Conservation (phyloP, 2,888 invertebrate genomes). For the Unio pictorum region DNA sequence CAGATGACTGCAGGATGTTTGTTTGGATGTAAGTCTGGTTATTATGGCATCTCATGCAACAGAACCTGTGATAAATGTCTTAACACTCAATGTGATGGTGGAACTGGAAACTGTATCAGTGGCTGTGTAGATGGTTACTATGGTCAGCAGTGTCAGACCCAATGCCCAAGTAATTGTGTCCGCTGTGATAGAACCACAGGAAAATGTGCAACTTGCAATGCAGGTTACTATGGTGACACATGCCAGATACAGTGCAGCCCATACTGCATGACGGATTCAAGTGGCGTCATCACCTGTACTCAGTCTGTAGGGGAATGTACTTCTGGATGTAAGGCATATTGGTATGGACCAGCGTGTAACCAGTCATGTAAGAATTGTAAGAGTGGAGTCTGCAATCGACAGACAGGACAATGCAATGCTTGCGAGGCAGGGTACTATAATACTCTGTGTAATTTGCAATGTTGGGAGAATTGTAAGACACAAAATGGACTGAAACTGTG, state of each 20-base stretch:
- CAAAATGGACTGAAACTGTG: too few relatives aligned
- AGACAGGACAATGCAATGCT: slow-evolving; percentile 13
- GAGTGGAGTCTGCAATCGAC: slow-evolving; percentile 15
- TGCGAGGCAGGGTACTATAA: slow-evolving; percentile 17
- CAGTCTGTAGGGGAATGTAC: slow-evolving; percentile 14
- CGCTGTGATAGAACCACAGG: slow-evolving; percentile 17
- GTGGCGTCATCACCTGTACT: slow-evolving; percentile 10
- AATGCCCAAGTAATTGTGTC: slow-evolving; percentile 17
- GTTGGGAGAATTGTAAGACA: too few relatives aligned
- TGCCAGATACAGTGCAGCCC: slow-evolving; percentile 25
- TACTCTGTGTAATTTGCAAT: too few relatives aligned
- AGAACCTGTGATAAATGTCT: slow-evolving; percentile 14
- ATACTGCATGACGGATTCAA: slow-evolving; percentile 8
- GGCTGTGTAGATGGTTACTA: slow-evolving; percentile 16
- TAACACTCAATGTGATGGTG: slow-evolving; percentile 14
- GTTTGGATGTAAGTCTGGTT: slow-evolving; percentile 6
- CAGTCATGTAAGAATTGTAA: slow-evolving; percentile 4
- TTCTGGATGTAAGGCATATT: too few relatives aligned
- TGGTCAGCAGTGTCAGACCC: slow-evolving; percentile 14
- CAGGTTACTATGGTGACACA: slow-evolving; percentile 12
- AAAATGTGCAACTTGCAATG: slow-evolving; percentile 19
- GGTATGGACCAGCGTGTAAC: too few relatives aligned
- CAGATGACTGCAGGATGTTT: slow-evolving; percentile 6
- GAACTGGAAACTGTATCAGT: slow-evolving; percentile 10
- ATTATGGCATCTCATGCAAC: slow-evolving; percentile 17